phyloP scores from a whole-genome alignment of 2,888 invertebrate species.

The Lycia hirtaria region DNA sequence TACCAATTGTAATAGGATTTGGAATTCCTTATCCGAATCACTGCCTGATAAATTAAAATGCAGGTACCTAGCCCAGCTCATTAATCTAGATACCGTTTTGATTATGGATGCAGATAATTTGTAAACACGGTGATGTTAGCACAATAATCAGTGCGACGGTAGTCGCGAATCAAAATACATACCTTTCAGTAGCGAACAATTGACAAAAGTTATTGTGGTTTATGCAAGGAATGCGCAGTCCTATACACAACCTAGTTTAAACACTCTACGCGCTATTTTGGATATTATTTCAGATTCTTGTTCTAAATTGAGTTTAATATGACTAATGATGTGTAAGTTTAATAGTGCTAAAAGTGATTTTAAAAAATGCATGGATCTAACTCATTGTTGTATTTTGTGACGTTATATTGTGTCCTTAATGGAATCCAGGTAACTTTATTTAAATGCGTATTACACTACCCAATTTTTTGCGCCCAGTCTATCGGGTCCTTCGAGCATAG shows the following conservation, averaged over 20 bases:
- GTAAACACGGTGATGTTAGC: slow-evolving; percentile 74
- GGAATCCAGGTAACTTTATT: slow-evolving; percentile 56
- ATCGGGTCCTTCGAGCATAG: too few species aligned
- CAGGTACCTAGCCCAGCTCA: slow-evolving; percentile 36
- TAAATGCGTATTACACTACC: too few species aligned
- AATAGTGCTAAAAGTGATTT: slow-evolving; percentile 41
- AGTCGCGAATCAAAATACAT: slow-evolving; percentile 66
- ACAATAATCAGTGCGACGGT: slow-evolving; percentile 61
- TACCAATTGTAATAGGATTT: too few species aligned
- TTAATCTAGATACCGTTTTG: slow-evolving; percentile 67
- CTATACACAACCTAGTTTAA: slow-evolving; percentile 44
- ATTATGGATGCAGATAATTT: slow-evolving; percentile 74
- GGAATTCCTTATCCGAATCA: slow-evolving; percentile 41
- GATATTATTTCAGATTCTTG: slow-evolving; percentile 7
- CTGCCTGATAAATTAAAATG: slow-evolving; percentile 35
- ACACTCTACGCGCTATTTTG: slow-evolving; percentile 39
- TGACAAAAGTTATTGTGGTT: slow-evolving; percentile 75
- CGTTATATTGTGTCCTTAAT: slow-evolving; percentile 44
- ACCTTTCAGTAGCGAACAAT: slow-evolving; percentile 54
- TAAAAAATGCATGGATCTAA: slow-evolving; percentile 56
- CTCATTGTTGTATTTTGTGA: slow-evolving; percentile 41
- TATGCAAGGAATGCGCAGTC: slow-evolving; percentile 63
- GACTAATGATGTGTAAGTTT: slow-evolving; percentile 45
- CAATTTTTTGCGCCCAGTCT: too few species aligned
- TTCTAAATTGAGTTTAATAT: slow-evolving; percentile 45